Percentiles rank a stretch among this genome's conserved stretches.
Conservation (phyloP, 2,888 invertebrate species). For the Drosophila neonasuta region DNA sequence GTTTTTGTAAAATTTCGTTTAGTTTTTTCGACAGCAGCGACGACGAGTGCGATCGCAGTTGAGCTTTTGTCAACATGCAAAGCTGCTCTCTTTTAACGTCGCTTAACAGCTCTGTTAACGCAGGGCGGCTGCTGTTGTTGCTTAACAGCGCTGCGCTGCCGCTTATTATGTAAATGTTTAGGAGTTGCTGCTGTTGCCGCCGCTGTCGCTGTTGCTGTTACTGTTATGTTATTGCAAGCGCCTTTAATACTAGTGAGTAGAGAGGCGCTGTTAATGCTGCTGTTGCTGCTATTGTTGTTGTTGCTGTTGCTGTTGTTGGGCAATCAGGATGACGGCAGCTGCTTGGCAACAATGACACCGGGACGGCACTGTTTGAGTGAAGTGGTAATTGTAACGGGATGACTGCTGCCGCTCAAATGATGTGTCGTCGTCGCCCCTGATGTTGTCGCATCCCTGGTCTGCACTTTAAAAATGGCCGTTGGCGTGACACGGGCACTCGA, state of each 20-base stretch:
- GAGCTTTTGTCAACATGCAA: background rate
- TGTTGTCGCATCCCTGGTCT: conserved; percentile 59
- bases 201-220: conserved; percentile 38
- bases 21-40: conserved; percentile 31
- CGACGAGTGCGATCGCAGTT: conserved; percentile 3
- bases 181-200: conserved; percentile 41
- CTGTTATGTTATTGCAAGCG: conserved; percentile 46
- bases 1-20: conserved; percentile 29
- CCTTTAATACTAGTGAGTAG: conserved; percentile 49
- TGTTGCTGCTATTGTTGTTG: conserved; percentile 32
- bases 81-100: conserved; percentile 22
- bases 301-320: conserved; percentile 44
- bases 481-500: conserved; percentile 67
- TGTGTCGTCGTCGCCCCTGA: conserved; percentile 48
- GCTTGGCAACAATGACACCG: conserved; percentile 95
- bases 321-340: conserved; percentile 86
- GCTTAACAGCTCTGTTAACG: conserved; percentile 50
- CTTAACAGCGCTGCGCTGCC: conserved; percentile 48
- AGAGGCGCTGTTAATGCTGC: conserved; percentile 25
- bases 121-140: conserved; percentile 38
- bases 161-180: conserved; percentile 40
- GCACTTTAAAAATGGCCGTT: conserved; percentile 80
- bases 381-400: conserved; percentile 77
- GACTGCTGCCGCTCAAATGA: conserved; percentile 43
- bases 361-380: conserved; percentile 88